Evolutionary conservation across 2,113 vertebrate species (phyloP), one percentile per base, ranked within the genome.

Genomic region (Nothocercus julius): DNA sequence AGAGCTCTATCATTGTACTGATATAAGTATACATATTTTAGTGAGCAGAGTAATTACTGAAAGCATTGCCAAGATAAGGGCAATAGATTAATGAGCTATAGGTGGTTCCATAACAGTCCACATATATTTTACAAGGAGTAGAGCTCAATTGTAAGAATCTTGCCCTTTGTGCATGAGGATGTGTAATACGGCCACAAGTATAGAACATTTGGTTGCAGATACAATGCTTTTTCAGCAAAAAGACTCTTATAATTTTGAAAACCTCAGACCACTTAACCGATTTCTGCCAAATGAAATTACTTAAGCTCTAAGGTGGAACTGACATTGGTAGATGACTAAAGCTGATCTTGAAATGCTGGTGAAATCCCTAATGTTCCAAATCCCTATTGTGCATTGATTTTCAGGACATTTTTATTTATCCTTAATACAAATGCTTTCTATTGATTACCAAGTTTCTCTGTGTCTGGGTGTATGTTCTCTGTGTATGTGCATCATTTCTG

Each of bases 401-500:
- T 92, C 47, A 92, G 51, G 82, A 78, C 34, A n/a, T 5, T 83
- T 93, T 82, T 92, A 83, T 89, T 91, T 88, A 94, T 86, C 68
- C 67, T 67, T 81, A 44, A 81, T 63, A 42, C 8, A 61, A 61
- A 64, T 53, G 68, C 77, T 95, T 90, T 72, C 47, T 90, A 56
- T 75, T 81, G 82, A 69, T 92, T 74, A 77, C 2, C 8, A 83
- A 8, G 14, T 80, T 91, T 89, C 51, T 80, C 13, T 74, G 16
- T 51, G 24, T 13, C 34, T 51, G 14, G 30, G 24, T 63, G 36
- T 36, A 36, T 36, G 36, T 91, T 89, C 51, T 80, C 13, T 74
- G 16, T 51, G 24, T 13, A 38, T 51, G 11, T 64, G 54, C 12
- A 72, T 7, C 2, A 2, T 64, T 87, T 89, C 30, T 63, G 27